Conservation (phyloP, 2,797 vertebrate species). For the Hephaestus fuliginosus region DNA sequence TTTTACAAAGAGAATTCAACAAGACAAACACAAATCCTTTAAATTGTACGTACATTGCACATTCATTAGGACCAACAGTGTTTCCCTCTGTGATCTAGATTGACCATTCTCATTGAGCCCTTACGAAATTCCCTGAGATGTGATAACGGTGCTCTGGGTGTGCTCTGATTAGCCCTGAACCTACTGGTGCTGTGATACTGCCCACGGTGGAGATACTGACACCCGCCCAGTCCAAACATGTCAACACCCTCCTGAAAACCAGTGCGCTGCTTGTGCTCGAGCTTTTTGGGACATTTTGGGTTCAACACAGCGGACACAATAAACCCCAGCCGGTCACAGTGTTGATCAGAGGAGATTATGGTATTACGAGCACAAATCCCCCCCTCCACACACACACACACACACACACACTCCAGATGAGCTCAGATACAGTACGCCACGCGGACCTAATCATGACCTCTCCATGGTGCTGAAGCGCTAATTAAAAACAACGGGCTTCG, state of each 20-base stretch:
- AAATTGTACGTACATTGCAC: neutral
- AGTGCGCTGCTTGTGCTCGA: slow-evolving; percentile 7
- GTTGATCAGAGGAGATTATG: slow-evolving; percentile 45
- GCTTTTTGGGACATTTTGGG: neutral
- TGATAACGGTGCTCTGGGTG: neutral
- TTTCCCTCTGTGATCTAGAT: no score
- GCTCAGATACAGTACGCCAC: neutral
- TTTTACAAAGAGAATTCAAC: neutral
- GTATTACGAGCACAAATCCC: slow-evolving; percentile 32
- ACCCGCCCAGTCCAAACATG: slow-evolving; percentile 56
- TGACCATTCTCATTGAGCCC: neutral
- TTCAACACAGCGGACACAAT: slow-evolving; percentile 14
- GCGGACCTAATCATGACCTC: slow-evolving; percentile 66
- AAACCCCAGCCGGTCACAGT: neutral
- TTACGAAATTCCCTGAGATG: neutral
- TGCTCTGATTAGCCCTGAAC: slow-evolving; percentile 13
- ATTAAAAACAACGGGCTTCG: slow-evolving; percentile 46
- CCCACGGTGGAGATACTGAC: slow-evolving; percentile 15
- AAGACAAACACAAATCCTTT: neutral
- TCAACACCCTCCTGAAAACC: slow-evolving; percentile 55
- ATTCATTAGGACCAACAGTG: neutral
- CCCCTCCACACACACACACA: no score
- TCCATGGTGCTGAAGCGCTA: slow-evolving; percentile 78
- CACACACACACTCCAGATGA: neutral
- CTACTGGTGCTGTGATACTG: slow-evolving; percentile 2